Base-by-base conservation (phyloP, 2,888 invertebrate species). In the Hoplodrina ambigua region DNA sequence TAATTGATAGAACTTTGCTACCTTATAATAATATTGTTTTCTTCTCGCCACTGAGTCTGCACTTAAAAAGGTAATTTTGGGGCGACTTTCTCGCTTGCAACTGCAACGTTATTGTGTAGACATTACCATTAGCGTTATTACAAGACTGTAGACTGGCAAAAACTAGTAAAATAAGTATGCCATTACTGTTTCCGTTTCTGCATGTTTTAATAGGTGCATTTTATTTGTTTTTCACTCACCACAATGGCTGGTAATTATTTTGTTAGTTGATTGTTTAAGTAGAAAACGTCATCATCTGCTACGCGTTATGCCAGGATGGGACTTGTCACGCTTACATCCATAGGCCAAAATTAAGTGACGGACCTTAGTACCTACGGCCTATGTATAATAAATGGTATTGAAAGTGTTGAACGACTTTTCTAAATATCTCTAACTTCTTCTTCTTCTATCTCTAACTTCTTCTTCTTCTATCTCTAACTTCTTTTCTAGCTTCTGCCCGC, bases 1-100 rank as follows among this genome's bases (percentile, higher is more conserved):
- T 91, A 90, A 91, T 91, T 89, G 86, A 85, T 86, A 84, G 79
- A 69, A 75, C 75, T 82, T 69, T 68, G 69, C 73, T 69, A 75
- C 67, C 79, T 64, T 78, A 61, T 46, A 72, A 58, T 59, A 57
- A 70, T 74, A 63, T 68, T 68, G 76, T 76, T 69, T 80, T 66
- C 58, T 63, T 54, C 56, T 37, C 58, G 57, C 55, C 60, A 44
- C 64, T 37, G 60, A 72, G 55, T 82, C 46, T 55, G 54, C 67
- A 69, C 63, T 75, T 80, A 72, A 75, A 70, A 69, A 57, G 72
- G 65, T 59, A 74, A 59, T 82, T 82, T 70, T 56, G 58, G 54
- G 64, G 46, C 49, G 58, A 78, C 49, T 64, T 82, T 67, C 64
- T 65, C 58, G 66, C 63, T 80, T 61, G 66, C 66, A 83, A 67